These are phyloP conservation scores for Falco biarmicus DNA, from an alignment of 2,797 vertebrate genomes.

Conservation along the genomic window DNA sequence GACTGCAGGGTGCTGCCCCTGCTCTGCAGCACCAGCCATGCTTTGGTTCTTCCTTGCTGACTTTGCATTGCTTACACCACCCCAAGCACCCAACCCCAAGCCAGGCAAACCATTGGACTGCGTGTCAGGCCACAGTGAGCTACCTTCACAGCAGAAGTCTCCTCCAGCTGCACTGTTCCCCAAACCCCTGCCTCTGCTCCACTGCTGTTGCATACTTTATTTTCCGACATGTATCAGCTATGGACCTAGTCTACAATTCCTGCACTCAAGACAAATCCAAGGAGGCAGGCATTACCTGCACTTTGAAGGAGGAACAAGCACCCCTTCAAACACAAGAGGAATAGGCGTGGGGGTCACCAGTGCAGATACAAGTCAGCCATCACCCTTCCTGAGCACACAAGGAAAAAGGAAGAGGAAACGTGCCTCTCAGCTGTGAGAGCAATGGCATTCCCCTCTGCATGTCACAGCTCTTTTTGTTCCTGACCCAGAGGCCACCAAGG, in stretches of 20 bases:
- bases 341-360: background rate
- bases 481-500: background rate
- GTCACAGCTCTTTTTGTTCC: background rate
- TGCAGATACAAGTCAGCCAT: background rate
- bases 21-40: background rate
- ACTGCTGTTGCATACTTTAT: accelerated
- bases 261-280: background rate
- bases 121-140: background rate
- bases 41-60: background rate
- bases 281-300: background rate
- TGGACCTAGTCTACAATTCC: background rate
- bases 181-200: background rate
- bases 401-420: background rate
- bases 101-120: background rate
- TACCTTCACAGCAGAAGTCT: background rate
- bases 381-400: background rate
- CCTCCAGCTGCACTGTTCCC: background rate
- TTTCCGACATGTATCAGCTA: background rate
- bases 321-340: background rate
- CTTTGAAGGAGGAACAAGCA: background rate
- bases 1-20: too few species aligned
- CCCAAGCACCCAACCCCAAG: background rate
- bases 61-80: background rate
- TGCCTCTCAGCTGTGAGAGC: background rate
- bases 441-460: background rate